A percentile compares a stretch with the other conserved stretches of the same genome.
phyloP scores from a whole-genome alignment of 1,140 invertebrate genomes.

The Habropoda laboriosa region DNA sequence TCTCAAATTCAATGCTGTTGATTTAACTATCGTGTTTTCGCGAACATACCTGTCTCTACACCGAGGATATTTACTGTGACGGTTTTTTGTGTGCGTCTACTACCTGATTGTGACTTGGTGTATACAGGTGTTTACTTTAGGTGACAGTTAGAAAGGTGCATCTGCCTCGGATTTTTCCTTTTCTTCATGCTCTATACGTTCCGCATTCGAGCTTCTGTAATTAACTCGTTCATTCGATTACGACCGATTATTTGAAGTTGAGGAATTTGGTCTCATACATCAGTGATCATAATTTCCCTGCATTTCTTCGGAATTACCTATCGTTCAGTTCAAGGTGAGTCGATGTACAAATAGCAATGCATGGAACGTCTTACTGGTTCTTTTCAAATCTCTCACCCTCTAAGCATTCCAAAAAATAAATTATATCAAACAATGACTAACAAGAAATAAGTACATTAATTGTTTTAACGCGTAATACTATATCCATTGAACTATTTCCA shows the following conservation, averaged over 20 bases:
- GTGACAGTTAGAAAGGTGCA: constrained; percentile 46
- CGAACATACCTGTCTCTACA: neutral
- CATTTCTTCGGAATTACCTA: constrained; percentile 19
- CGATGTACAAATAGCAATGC: constrained; percentile 31
- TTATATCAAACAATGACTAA: neutral
- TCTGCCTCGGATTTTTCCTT: constrained; percentile 29
- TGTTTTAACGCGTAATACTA: neutral
- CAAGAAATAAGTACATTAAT: neutral
- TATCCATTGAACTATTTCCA: neutral
- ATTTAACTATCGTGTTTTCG: neutral
- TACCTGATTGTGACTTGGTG: constrained; percentile 23
- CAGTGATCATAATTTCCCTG: constrained; percentile 1
- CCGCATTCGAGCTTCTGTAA: neutral
- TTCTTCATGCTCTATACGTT: neutral
- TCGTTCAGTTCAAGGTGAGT: constrained; percentile 57
- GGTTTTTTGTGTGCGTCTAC: constrained; percentile 4
- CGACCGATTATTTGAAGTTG: neutral
- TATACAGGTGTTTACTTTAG: constrained; percentile 46
- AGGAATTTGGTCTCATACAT: neutral
- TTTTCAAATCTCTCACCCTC: neutral
- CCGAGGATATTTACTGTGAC: neutral
- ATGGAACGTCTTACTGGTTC: constrained; percentile 3
- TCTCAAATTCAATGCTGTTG: neutral
- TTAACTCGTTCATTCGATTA: neutral
- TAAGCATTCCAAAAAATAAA: neutral